These are phyloP conservation scores for Enteromius afrohamiltoni DNA, from an alignment of 2,797 vertebrate species.

Conservation along the genomic window DNA sequence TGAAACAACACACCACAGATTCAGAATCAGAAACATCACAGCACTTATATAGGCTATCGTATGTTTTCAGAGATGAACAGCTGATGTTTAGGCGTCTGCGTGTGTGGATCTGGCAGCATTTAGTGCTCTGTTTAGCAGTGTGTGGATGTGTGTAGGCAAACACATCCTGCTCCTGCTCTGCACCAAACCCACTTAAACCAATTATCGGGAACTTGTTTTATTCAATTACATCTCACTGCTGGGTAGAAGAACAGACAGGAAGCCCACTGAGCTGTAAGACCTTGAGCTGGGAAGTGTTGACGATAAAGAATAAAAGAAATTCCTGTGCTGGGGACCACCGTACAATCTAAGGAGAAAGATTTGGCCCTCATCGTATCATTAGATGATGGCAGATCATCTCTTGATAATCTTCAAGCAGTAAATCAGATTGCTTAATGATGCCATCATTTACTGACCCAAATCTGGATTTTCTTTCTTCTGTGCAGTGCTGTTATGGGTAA, in stretches of 20 bases:
- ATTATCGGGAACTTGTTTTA: slow-evolving; percentile 41
- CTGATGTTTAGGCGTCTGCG: slow-evolving; percentile 3
- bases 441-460: neutral
- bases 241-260: slow-evolving; percentile 23
- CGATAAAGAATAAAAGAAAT: slow-evolving; percentile 14
- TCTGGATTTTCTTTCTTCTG: neutral
- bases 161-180: slow-evolving; percentile 32
- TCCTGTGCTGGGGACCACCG: neutral
- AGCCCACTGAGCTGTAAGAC: neutral
- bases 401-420: neutral
- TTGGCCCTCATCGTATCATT: neutral
- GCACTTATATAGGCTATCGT: neutral
- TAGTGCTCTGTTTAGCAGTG: slow-evolving; percentile 33
- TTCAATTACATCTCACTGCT: slow-evolving; percentile 24
- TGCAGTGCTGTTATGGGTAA: neutral
- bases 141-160: slow-evolving; percentile 34
- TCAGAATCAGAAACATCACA: neutral
- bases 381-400: neutral
- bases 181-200: slow-evolving; percentile 30
- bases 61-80: slow-evolving; percentile 19
- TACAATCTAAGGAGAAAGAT: neutral
- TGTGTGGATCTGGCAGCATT: slow-evolving; percentile 18
- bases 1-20: slow-evolving; percentile 60
- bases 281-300: neutral
- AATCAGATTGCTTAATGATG: neutral